phyloP scores from a whole-genome alignment of 2,888 invertebrate genomes.

The Drosophila neotestacea region DNA sequence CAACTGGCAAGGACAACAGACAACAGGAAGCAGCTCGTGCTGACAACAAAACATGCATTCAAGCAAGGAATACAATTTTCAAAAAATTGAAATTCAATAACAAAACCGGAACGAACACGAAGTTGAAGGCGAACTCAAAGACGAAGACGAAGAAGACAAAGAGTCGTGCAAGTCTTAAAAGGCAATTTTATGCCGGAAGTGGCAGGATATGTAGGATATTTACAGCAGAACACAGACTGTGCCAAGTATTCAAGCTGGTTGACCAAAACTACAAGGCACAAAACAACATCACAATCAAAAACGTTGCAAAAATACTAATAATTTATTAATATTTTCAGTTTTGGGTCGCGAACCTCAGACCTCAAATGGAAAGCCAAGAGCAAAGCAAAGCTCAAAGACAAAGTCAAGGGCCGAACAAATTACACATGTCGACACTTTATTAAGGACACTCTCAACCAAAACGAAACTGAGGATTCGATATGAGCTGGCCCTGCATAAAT shows the following conservation, averaged over 20 bases:
- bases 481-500: not conserved
- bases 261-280: slow-evolving; percentile 28
- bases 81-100: slow-evolving; percentile 72
- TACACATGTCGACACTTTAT: slow-evolving; percentile 83
- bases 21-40: slow-evolving; percentile 51
- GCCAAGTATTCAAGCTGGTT: slow-evolving; percentile 46
- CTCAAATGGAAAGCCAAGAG: slow-evolving; percentile 2
- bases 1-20: slow-evolving; percentile 54
- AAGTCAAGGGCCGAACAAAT: slow-evolving; percentile 71
- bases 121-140: slow-evolving; percentile 17
- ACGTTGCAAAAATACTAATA: slow-evolving; percentile 51
- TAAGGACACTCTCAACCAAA: slow-evolving; percentile 62
- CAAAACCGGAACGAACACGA: slow-evolving; percentile 33
- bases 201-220: slow-evolving; percentile 19
- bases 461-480: not conserved
- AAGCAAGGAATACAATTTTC: slow-evolving; percentile 51
- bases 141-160: not conserved
- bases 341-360: slow-evolving; percentile 36
- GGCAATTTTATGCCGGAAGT: slow-evolving; percentile 47
- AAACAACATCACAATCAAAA: slow-evolving; percentile 22
- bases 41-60: slow-evolving; percentile 58
- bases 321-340: slow-evolving; percentile 75
- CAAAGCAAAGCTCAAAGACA: slow-evolving; percentile 25
- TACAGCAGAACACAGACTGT: slow-evolving; percentile 18
- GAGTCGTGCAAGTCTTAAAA: not conserved